Evolutionary conservation across 2,797 vertebrate genomes (phyloP).

Genomic region (Okamejei kenojei): DNA sequence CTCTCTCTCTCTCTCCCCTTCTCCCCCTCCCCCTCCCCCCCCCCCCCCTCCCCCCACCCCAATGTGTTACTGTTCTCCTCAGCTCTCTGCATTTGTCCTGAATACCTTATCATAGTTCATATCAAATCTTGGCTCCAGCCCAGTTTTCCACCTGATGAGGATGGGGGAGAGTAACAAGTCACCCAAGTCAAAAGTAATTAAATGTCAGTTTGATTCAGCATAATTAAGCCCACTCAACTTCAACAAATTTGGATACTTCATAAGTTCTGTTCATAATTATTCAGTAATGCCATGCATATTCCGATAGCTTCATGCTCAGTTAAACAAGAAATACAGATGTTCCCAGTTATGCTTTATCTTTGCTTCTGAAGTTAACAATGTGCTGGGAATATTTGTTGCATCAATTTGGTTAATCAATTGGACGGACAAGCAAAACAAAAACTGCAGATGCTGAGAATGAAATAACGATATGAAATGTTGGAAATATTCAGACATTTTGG

Average conservation of each 20-base stretch:
- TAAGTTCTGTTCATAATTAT: neutral
- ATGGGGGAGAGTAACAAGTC: neutral
- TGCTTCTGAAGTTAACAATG: neutral
- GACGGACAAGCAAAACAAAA: too few species aligned
- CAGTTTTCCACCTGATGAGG: neutral
- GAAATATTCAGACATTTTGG: too few species aligned
- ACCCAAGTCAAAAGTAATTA: neutral
- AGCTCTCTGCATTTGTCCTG: neutral
- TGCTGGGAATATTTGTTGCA: neutral
- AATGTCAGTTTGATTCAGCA: neutral
- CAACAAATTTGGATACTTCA: neutral
- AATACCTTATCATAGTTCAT: neutral
- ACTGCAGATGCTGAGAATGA: too few species aligned
- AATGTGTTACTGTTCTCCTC: neutral
- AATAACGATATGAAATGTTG: too few species aligned
- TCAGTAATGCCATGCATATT: neutral
- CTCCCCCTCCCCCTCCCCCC: too few species aligned
- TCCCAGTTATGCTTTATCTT: neutral
- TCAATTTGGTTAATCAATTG: neutral
- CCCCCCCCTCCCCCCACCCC: too few species aligned
- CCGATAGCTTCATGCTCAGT: neutral
- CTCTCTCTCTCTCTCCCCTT: too few species aligned
- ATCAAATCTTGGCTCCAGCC: neutral
- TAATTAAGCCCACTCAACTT: neutral
- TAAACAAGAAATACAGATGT: neutral